These are phyloP conservation scores for Manis crassicaudata DNA, from an alignment of 2,797 vertebrate species.

Conservation along the genomic window DNA sequence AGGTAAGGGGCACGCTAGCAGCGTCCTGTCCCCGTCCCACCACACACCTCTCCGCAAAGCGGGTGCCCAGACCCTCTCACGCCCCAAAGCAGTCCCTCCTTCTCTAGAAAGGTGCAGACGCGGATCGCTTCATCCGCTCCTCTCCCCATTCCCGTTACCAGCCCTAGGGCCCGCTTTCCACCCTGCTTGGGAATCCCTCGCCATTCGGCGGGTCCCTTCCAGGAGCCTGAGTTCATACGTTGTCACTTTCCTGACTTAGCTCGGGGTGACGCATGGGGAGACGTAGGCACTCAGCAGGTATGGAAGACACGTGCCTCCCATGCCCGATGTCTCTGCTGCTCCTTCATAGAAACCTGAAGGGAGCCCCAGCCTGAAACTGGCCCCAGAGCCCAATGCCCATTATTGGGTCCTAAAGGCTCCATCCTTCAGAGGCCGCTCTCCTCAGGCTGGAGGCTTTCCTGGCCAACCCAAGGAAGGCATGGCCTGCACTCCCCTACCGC, in stretches of 20 bases:
- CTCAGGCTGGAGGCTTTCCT: not conserved
- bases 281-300: not conserved
- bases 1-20: not conserved
- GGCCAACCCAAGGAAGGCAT: not conserved
- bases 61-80: not conserved
- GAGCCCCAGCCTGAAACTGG: not conserved
- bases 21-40: not conserved
- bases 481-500: not conserved
- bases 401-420: not conserved
- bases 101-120: not conserved
- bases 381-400: not conserved
- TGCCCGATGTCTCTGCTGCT: not conserved
- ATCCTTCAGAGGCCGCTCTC: not conserved
- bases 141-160: not conserved
- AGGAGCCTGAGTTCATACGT: not conserved
- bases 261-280: not conserved
- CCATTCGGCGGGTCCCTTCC: not conserved
- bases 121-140: not conserved
- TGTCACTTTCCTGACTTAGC: not conserved
- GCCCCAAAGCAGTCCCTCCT: not conserved
- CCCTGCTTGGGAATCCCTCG: not conserved
- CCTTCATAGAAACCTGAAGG: constrained; percentile 16
- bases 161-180: not conserved
- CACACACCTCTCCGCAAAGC: not conserved
- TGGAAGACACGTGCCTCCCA: not conserved